Conservation (phyloP, 1,140 invertebrate genomes). For the Oreohelix idahoensis region DNA sequence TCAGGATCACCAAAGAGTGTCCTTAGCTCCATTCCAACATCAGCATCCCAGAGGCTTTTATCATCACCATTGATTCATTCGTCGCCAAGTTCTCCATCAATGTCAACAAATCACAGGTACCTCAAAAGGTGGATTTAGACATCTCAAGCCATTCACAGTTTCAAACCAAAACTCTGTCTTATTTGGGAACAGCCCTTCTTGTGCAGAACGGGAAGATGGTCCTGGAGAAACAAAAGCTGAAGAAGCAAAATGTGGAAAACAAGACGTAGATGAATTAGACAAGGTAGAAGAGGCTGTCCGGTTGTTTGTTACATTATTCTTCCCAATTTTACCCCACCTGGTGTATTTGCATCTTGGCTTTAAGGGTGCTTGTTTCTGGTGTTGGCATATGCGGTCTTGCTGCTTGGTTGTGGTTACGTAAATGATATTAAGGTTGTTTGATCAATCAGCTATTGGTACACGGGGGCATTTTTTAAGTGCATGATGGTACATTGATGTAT, state of each 20-base stretch:
- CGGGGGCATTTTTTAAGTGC: neutral
- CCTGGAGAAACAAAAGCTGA: neutral
- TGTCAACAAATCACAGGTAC: neutral
- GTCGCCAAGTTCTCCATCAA: neutral
- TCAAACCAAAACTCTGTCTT: neutral
- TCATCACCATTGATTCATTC: constrained; percentile 1
- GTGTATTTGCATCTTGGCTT: constrained; percentile 21
- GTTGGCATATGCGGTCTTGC: neutral
- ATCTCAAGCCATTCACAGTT: neutral
- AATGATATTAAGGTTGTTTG: neutral
- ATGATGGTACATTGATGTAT: neutral
- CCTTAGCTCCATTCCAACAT: constrained; percentile 22
- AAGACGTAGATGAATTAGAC: constrained; percentile 5
- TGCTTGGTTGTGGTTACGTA: constrained; percentile 17
- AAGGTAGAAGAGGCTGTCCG: constrained; percentile 21
- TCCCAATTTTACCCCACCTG: too few species aligned
- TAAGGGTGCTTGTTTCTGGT: neutral
- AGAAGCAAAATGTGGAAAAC: neutral
- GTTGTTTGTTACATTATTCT: neutral
- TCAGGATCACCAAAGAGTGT: constrained; percentile 30
- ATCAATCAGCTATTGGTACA: neutral
- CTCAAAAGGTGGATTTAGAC: constrained; percentile 8
- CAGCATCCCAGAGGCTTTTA: neutral
- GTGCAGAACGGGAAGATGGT: neutral
- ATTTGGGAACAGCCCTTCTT: neutral